Percentiles rank a stretch among this genome's conserved stretches.
These are phyloP conservation scores for Euthynnus affinis DNA, from an alignment of 2,797 vertebrate species.

Conservation along the genomic window DNA sequence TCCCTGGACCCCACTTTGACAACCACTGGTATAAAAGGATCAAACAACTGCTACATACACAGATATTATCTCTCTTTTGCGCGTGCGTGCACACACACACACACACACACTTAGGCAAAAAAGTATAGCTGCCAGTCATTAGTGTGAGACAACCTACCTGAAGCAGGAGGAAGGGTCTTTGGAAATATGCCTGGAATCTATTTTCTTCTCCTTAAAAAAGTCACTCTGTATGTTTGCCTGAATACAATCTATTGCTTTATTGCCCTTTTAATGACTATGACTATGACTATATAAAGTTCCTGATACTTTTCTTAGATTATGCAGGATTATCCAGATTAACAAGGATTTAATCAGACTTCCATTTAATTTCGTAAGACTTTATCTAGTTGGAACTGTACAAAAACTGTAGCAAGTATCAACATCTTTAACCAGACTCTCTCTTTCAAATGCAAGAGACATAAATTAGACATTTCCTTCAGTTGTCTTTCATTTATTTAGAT, in stretches of 20 bases:
- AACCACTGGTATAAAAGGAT: background rate
- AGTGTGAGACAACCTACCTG: conserved; percentile 25
- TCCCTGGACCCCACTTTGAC: too few species aligned
- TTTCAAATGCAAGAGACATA: conserved; percentile 4
- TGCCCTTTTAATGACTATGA: too few species aligned
- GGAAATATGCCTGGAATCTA: conserved; percentile 76
- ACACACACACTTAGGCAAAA: conserved; percentile 9
- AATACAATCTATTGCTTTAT: conserved; percentile 15
- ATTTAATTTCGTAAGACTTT: too few species aligned
- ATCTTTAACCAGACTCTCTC: background rate
- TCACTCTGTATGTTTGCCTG: conserved; percentile 4
- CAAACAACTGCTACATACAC: background rate
- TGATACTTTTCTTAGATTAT: background rate
- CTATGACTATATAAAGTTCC: too few species aligned
- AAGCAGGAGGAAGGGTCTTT: conserved; percentile 37
- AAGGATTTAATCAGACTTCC: too few species aligned
- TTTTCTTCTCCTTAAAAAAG: conserved; percentile 10
- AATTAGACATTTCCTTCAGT: background rate
- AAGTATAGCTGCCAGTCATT: conserved; percentile 35
- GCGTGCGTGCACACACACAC: conserved; percentile 7
- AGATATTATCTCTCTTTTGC: background rate
- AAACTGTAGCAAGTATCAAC: too few species aligned
- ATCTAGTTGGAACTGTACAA: too few species aligned
- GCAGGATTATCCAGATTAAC: too few species aligned
- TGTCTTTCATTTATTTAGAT: background rate